These are phyloP conservation scores for Aricia agestis DNA, from an alignment of 1,140 invertebrate species.

Conservation along the genomic window DNA sequence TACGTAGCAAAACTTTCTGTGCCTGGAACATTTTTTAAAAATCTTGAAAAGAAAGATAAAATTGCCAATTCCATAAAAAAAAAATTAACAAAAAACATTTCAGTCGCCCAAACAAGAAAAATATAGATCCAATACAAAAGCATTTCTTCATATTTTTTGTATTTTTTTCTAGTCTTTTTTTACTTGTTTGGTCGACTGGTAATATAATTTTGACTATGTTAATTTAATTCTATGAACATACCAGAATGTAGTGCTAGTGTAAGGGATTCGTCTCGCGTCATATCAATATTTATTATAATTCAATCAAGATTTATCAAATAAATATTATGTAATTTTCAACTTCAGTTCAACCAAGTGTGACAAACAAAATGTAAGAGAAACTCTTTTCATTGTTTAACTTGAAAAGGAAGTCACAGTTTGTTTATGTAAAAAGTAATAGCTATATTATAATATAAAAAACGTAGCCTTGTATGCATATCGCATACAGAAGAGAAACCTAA, in stretches of 20 bases:
- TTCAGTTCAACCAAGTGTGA: no score
- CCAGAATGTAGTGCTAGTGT: constrained; percentile 15
- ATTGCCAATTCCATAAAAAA: constrained; percentile 2
- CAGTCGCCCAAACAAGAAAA: constrained; percentile 1
- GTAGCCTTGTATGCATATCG: no score
- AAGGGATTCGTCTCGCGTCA: background rate
- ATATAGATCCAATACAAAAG: background rate
- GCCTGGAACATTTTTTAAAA: background rate
- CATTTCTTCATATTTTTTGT: no score
- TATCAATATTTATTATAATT: background rate
- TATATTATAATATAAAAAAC: no score
- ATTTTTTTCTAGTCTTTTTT: no score
- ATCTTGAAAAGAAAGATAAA: background rate
- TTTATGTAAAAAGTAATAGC: no score
- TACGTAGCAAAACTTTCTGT: constrained; percentile 8
- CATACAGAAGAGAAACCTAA: no score
- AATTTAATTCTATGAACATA: constrained; percentile 2
- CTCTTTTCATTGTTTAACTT: no score
- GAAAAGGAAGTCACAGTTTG: no score
- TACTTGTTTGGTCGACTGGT: background rate
- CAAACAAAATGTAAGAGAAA: no score
- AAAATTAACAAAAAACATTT: constrained; percentile 2
- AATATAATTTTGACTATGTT: background rate
- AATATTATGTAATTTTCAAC: background rate
- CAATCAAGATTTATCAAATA: background rate